These are phyloP conservation scores for Enteromius afrohamiltoni DNA, from an alignment of 2,797 vertebrate genomes.

Conservation along the genomic window DNA sequence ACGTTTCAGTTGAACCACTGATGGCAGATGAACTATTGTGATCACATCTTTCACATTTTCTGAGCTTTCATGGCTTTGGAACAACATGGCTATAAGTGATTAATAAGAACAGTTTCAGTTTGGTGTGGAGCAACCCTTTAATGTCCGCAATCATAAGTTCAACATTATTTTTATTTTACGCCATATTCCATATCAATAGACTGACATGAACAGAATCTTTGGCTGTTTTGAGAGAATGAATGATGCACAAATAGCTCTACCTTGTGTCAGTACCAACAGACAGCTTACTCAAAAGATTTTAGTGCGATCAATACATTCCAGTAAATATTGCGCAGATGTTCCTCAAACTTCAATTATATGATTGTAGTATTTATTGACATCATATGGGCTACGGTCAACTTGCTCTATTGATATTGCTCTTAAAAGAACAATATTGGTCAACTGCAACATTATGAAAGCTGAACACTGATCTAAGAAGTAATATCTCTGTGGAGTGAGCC, in stretches of 20 bases:
- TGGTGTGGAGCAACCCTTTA: not conserved
- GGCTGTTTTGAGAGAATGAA: not conserved
- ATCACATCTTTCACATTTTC: too few species aligned
- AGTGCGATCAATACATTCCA: not conserved
- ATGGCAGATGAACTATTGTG: too few species aligned
- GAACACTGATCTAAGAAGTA: conserved; percentile 2
- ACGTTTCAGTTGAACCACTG: too few species aligned
- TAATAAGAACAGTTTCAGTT: too few species aligned
- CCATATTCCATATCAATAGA: not conserved
- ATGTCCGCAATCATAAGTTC: not conserved
- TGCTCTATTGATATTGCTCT: not conserved
- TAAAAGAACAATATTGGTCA: not conserved
- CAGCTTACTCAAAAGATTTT: not conserved
- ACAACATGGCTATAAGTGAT: too few species aligned
- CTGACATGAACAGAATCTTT: not conserved
- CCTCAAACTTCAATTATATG: not conserved
- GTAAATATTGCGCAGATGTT: not conserved
- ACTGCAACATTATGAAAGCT: not conserved
- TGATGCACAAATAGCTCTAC: not conserved
- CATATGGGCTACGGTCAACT: not conserved
- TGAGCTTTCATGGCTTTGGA: too few species aligned
- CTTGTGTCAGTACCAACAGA: not conserved
- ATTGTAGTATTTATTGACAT: not conserved
- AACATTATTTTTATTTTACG: not conserved
- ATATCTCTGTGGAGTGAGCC: conserved; percentile 6